Evolutionary conservation across 1,140 invertebrate species (phyloP).

Genomic region (Drosophila fuyamai): DNA sequence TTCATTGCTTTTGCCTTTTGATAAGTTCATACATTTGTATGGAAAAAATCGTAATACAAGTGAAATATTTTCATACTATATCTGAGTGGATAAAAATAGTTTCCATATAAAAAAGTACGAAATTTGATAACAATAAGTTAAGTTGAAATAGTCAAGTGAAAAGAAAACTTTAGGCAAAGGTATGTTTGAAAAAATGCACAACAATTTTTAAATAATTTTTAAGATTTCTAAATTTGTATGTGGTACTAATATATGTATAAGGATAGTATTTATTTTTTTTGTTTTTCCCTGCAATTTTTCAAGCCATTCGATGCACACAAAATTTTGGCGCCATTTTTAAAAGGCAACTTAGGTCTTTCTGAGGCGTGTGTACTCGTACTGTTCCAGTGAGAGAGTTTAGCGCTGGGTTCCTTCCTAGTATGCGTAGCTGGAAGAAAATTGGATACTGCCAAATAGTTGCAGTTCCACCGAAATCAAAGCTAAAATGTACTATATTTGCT

Average conservation of each 20-base stretch:
- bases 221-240: background rate
- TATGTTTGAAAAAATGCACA: background rate
- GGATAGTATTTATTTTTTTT: background rate
- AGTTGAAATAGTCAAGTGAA: no score
- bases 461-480: constrained; percentile 10
- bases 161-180: background rate
- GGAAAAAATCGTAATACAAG: background rate
- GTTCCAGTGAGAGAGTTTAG: constrained; percentile 48
- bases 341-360: constrained; percentile 38
- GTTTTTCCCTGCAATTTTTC: constrained; percentile 1
- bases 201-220: background rate
- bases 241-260: background rate
- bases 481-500: constrained; percentile 20
- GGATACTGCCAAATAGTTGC: constrained; percentile 11
- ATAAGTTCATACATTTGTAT: background rate
- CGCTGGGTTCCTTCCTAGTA: constrained; percentile 12
- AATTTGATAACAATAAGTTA: no score
- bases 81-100: background rate
- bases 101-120: background rate
- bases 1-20: background rate
- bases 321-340: constrained; percentile 74
- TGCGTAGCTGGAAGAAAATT: constrained; percentile 26
- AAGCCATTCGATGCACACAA: constrained; percentile 2
- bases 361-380: constrained; percentile 18
- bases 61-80: background rate